Percentiles rank a stretch among this genome's conserved stretches.
phyloP scores from a whole-genome alignment of 2,888 invertebrate species.

The Ditylenchus weischeri region DNA sequence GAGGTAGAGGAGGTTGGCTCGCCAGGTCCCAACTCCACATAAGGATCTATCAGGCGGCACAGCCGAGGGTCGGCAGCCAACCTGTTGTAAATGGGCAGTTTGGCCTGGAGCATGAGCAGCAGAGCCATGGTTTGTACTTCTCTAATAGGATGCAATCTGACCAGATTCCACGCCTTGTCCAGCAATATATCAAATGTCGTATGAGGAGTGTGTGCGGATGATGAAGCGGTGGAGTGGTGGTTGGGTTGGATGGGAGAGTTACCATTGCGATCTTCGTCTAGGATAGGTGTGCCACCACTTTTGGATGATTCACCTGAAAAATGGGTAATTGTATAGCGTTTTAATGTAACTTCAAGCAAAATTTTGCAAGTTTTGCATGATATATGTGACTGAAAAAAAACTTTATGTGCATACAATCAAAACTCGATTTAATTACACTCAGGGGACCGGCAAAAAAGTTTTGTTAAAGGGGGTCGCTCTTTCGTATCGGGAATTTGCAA shows the following conservation, averaged over 20 bases:
- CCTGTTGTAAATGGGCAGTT: constrained; percentile 35
- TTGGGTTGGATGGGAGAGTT: neutral
- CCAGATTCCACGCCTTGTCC: constrained; percentile 31
- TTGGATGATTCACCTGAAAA: too few relatives aligned
- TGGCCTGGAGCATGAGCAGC: constrained; percentile 24
- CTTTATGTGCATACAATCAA: too few relatives aligned
- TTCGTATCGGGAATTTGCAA: too few relatives aligned
- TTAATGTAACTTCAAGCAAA: too few relatives aligned
- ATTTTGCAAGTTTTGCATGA: too few relatives aligned
- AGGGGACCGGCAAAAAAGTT: too few relatives aligned
- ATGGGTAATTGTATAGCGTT: too few relatives aligned
- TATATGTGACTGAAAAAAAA: too few relatives aligned
- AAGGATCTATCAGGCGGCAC: constrained; percentile 34
- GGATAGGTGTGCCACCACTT: too few relatives aligned
- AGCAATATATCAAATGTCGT: constrained; percentile 25
- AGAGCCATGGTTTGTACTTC: constrained; percentile 32
- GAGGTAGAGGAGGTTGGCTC: neutral
- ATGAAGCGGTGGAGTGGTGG: neutral
- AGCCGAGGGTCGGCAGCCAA: constrained; percentile 31
- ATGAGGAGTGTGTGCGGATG: neutral
- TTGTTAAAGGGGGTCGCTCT: too few relatives aligned
- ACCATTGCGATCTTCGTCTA: neutral
- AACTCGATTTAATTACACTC: too few relatives aligned
- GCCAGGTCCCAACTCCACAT: constrained; percentile 11
- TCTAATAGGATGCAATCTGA: constrained; percentile 28